These are phyloP conservation scores for Beroe forskalii DNA, from an alignment of 37 sponge, comb jelly and placozoan genomes.

Conservation along the genomic window DNA sequence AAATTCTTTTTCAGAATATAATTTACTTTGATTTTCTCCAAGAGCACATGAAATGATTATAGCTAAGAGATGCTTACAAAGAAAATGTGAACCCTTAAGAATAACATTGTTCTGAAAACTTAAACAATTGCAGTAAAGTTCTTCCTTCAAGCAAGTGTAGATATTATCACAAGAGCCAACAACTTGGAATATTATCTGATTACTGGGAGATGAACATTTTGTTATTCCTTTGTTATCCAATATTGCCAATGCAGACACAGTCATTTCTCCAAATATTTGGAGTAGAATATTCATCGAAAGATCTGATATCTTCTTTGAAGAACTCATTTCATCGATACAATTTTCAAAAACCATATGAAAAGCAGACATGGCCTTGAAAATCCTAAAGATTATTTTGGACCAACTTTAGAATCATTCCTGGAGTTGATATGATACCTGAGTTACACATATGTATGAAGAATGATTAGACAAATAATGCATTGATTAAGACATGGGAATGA, in stretches of 20 bases:
- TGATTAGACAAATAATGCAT: too few relatives aligned
- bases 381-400: too few relatives aligned
- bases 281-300: neutral
- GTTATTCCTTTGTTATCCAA: neutral
- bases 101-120: conserved; percentile 40
- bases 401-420: too few relatives aligned
- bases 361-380: too few relatives aligned
- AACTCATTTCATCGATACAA: neutral
- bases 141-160: conserved; percentile 23
- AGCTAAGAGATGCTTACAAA: conserved; percentile 53
- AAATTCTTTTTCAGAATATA: neutral
- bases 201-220: neutral
- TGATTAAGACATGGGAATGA: too few relatives aligned
- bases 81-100: neutral
- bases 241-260: neutral
- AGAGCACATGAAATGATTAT: neutral
- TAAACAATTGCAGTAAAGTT: conserved; percentile 2
- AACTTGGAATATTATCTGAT: neutral
- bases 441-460: too few relatives aligned
- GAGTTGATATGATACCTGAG: too few relatives aligned
- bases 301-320: neutral
- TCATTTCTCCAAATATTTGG: neutral
- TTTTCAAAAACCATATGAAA: too few relatives aligned
- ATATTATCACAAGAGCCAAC: neutral
- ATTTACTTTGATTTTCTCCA: neutral